A percentile compares a stretch with the other conserved stretches of the same genome.
Evolutionary conservation across 2,113 vertebrate species (phyloP).

Genomic region (Gymnarchus niloticus): DNA sequence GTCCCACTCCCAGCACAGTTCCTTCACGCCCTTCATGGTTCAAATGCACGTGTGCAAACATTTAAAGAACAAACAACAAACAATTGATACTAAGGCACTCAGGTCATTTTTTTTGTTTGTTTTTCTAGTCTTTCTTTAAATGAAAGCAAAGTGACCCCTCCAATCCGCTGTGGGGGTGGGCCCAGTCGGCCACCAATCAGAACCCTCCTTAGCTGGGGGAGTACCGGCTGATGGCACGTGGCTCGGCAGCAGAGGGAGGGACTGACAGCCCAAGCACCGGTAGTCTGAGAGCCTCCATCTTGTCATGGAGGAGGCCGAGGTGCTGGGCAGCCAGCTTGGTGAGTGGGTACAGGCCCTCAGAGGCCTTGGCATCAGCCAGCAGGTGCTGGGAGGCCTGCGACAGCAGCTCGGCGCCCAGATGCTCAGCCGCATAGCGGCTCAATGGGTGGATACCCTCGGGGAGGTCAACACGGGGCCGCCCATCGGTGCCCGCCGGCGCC

Average conservation of each 20-base stretch:
- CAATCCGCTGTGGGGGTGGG: conserved; percentile 12
- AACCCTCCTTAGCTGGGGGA: conserved; percentile 74
- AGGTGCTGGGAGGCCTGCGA: conserved; percentile 84
- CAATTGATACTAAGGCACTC: not conserved
- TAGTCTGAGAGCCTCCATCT: conserved; percentile 80
- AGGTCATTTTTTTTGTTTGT: not conserved
- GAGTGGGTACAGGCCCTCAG: conserved; percentile 90
- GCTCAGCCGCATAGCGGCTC: conserved; percentile 87
- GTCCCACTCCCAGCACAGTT: no score
- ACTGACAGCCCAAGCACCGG: conserved; percentile 58
- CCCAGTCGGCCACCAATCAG: not conserved
- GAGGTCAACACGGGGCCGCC: conserved; percentile 87
- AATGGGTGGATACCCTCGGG: conserved; percentile 86
- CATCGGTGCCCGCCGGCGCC: conserved; percentile 56
- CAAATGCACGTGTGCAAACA: not conserved
- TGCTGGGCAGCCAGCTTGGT: conserved; percentile 87
- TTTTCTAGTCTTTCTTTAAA: not conserved
- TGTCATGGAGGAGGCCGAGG: conserved; percentile 85
- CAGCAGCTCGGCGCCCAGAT: conserved; percentile 84
- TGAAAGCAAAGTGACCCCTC: not conserved
- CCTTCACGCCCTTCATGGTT: no score
- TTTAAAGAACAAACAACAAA: not conserved
- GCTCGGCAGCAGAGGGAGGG: conserved; percentile 67
- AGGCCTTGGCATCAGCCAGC: conserved; percentile 82
- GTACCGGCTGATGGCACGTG: conserved; percentile 84